Base-by-base conservation (phyloP, 1,140 invertebrate species). In the Platorchestia sp. region DNA sequence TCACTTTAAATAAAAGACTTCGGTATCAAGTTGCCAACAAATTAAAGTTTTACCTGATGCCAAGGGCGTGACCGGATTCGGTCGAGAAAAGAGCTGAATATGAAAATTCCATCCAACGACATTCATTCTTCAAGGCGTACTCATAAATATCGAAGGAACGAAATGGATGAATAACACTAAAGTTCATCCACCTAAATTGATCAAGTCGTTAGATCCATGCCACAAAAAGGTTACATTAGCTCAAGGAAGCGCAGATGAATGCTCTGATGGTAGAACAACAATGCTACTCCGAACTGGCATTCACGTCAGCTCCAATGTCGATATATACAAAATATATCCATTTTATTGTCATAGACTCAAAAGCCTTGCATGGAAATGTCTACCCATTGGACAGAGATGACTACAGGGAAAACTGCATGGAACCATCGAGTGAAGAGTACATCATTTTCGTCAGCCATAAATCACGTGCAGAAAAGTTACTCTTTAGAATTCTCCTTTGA, bases 291-390 rank as follows among this genome's bases (percentile, higher is more conserved):
- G 59, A 75, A 75, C 59, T 75, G 59, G 59, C 59, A 22, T 75
- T 10, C 59, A 75, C 87, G 87, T 14, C 87, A 42, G 42, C 42
- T 89, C 87, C 14, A 44, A 7, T 5, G 41, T 89, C 27, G n/a
- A 89, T 89, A 44, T 89, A 89, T 44, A 89, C 87, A 89, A 42
- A 44, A 36, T 89, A 42, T 89, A 44, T 75, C 87, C n/a, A 42
- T 14, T 89, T 89, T 89, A 89, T 89, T 89, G 87, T 89, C 87
- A 89, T 42, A 89, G 87, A 89, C 41, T 89, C 43, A 41, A 89
- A 89, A 89, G 43, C 10, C 87, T 89, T 5, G 87, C 27, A 89
- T 42, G 41, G 87, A 89, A 89, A 89, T 42, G 59, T 75, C 27
- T 75, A 36, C 59, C 36, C 59, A 75, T 75, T 75, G 27, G 59